A percentile compares a stretch with the other conserved stretches of the same genome.
Evolutionary conservation across 37 sponge, comb jelly and placozoan species (phyloP).

Genomic region (Corticium candelabrum): DNA sequence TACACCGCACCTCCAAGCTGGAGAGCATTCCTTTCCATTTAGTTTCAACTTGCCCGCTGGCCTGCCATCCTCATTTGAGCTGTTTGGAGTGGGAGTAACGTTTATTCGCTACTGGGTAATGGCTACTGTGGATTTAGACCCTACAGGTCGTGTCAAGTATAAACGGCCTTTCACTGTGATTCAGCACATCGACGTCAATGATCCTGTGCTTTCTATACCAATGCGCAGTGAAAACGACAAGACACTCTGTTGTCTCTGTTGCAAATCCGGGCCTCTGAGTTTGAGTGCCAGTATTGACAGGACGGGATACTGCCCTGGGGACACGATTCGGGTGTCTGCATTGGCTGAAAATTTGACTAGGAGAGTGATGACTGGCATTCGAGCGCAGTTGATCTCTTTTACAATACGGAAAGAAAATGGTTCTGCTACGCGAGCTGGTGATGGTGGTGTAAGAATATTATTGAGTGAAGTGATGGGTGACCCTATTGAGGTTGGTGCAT

Average conservation of each 20-base stretch:
- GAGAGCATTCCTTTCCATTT: slow-evolving; percentile 31
- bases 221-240: slow-evolving; percentile 24
- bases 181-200: slow-evolving; percentile 32
- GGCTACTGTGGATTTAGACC: slow-evolving; percentile 22
- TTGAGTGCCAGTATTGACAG: slow-evolving; percentile 27
- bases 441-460: no score
- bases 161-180: slow-evolving; percentile 24
- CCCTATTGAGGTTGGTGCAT: not conserved
- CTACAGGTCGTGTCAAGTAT: slow-evolving; percentile 23
- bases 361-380: not conserved
- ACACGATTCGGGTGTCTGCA: not conserved
- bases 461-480: not conserved
- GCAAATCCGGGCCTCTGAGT: slow-evolving; percentile 40
- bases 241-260: slow-evolving; percentile 56
- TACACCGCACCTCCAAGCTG: slow-evolving; percentile 15
- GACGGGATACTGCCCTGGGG: slow-evolving; percentile 46
- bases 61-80: slow-evolving; percentile 8
- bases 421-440: not conserved
- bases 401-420: not conserved
- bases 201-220: slow-evolving; percentile 14
- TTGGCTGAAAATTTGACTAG: not conserved
- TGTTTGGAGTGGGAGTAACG: slow-evolving; percentile 16
- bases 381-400: not conserved
- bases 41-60: slow-evolving; percentile 21
- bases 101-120: slow-evolving; percentile 34